Conservation (phyloP, 2,888 invertebrate species). For the Macropis europaea region DNA sequence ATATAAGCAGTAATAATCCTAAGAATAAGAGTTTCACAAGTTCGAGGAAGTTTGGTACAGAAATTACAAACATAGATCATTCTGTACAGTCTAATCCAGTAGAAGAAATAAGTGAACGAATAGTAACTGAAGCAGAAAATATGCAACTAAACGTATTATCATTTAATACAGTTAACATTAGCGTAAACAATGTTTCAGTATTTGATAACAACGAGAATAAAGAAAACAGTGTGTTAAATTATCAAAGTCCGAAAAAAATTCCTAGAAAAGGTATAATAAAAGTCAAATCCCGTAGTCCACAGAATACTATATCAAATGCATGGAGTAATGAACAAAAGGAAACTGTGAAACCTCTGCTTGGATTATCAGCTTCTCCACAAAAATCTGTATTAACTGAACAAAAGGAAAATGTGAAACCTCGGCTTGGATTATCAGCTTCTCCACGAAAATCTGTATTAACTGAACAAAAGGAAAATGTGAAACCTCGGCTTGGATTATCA, state of each 20-base stretch:
- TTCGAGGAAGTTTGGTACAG: conserved; percentile 68
- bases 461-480: too few species aligned
- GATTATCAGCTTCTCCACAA: too few species aligned
- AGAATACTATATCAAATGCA: too few species aligned
- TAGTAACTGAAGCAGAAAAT: neutral
- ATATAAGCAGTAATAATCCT: neutral
- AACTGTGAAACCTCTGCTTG: too few species aligned
- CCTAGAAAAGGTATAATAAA: conserved; percentile 22
- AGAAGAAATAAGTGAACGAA: conserved; percentile 6
- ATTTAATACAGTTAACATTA: neutral
- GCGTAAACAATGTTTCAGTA: neutral
- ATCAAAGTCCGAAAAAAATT: conserved; percentile 33
- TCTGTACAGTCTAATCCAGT: conserved; percentile 7
- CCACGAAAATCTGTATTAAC: too few species aligned
- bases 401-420: too few species aligned
- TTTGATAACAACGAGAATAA: conserved; percentile 38
- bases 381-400: too few species aligned
- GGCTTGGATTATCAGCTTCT: too few species aligned
- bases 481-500: too few species aligned
- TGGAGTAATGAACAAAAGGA: too few species aligned
- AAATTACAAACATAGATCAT: conserved; percentile 63
- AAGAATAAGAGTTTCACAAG: conserved; percentile 12
- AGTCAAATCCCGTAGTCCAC: conserved; percentile 4
- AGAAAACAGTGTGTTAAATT: conserved; percentile 50
- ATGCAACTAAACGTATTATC: neutral